Base-by-base conservation (phyloP, 1,140 invertebrate genomes). In the Polyergus mexicanus region DNA sequence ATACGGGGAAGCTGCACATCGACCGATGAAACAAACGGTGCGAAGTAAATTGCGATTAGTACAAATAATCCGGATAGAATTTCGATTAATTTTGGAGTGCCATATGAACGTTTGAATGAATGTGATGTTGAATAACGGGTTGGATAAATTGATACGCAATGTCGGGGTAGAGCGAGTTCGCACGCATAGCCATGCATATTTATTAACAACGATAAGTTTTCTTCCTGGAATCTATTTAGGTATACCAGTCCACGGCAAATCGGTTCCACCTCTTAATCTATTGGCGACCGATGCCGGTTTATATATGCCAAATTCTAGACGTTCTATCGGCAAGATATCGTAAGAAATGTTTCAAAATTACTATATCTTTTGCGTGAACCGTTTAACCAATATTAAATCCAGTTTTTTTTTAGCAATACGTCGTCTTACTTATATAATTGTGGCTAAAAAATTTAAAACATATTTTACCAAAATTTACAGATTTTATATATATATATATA, bases 81-180 rank as follows among this genome's bases (percentile, higher is more conserved):
- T 75, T 75, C 51, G 72, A 72, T 58, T 47, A 66, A 60, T 62
- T 62, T 58, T 13, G 56, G 22, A 77, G 60, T 80, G 58, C 54
- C 84, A 80, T 72, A 54, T 13, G 66, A 60, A 65, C 60, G 54
- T 89, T 86, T 19, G 13, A 65, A 6, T 51, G 35, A 35, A 32
- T 32, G 13, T 4, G 35, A 63, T 78, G 77, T 89, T 88, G 47
- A 90, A 86, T 91, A 91, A 91, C 89, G 68, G 54, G 78, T 91
- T 89, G 76, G 56, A 75, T 89, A 90, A 89, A 68, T 77, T 77
- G 81, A 90, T 69, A 85, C 54, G 85, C 63, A 85, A 85, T 87
- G 74, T 84, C 71, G 38, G 66, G 74, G 72, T 66, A 41, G 25
- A 41, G 25, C 47, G 22, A 60, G n/a, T 76, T 74, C 54, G 47